These are phyloP conservation scores for Oxyruncus cristatus DNA, from an alignment of 2,113 vertebrate species.

Conservation along the genomic window DNA sequence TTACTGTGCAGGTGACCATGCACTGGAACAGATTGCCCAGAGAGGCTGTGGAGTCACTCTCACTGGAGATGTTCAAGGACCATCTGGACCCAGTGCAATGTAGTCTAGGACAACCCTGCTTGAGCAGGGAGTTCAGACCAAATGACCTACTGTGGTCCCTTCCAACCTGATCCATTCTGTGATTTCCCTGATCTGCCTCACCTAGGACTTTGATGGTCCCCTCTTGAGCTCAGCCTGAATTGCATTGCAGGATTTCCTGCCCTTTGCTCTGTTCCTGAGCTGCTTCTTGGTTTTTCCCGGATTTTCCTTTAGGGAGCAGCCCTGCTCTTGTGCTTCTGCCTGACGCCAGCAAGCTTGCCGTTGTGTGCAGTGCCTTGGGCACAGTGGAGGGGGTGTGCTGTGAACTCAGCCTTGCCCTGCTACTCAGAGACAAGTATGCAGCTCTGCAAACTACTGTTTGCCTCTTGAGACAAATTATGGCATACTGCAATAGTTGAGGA, in stretches of 20 bases:
- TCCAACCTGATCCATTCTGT: background rate
- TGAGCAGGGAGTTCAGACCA: background rate
- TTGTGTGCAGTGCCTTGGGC: background rate
- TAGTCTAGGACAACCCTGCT: background rate
- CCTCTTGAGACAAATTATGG: slow-evolving; percentile 60
- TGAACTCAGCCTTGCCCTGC: slow-evolving; percentile 43
- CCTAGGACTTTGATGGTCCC: background rate
- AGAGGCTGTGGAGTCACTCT: background rate
- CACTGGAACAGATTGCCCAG: background rate
- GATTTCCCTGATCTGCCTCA: background rate
- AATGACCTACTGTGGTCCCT: background rate
- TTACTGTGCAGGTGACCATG: background rate
- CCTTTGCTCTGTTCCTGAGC: background rate
- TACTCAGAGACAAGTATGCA: slow-evolving; percentile 11
- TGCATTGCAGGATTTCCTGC: background rate
- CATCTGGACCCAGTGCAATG: background rate
- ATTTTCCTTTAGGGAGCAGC: slow-evolving; percentile 36
- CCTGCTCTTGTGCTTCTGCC: background rate
- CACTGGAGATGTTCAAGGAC: background rate
- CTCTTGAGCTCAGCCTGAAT: background rate
- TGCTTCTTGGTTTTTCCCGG: slow-evolving; percentile 2
- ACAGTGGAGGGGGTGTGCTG: background rate
- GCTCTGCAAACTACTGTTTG: slow-evolving; percentile 66
- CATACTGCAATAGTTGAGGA: slow-evolving; percentile 51
- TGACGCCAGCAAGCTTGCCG: fast-evolving